A percentile compares a stretch with the other conserved stretches of the same genome.
phyloP scores from a whole-genome alignment of 2,113 vertebrate species.

The Rhombomys opimus region DNA sequence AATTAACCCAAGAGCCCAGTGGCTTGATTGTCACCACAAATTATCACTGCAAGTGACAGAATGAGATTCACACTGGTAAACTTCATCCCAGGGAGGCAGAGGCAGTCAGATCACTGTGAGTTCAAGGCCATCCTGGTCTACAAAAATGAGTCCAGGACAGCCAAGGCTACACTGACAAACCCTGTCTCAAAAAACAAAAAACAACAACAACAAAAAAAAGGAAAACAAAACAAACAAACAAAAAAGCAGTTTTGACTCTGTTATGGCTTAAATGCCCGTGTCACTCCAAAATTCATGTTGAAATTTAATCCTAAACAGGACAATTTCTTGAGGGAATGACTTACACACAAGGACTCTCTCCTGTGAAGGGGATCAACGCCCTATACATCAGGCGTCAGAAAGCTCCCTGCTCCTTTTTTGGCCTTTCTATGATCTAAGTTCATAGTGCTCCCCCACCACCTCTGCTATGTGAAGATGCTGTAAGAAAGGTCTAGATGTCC shows the following conservation, averaged over 20 bases:
- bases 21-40: neutral
- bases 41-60: neutral
- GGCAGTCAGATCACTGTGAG: no score
- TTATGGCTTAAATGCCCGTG: neutral
- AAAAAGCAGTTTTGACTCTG: neutral
- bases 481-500: neutral
- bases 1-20: neutral
- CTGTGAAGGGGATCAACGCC: neutral
- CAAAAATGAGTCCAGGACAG: no score
- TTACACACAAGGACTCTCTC: neutral
- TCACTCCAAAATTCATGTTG: neutral
- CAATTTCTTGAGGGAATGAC: neutral
- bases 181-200: no score
- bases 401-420: no score
- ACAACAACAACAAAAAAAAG: no score
- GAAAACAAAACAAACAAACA: no score
- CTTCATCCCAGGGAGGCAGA: neutral
- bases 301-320: neutral
- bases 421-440: neutral
- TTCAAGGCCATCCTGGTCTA: no score
- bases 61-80: neutral
- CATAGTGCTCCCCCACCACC: neutral
- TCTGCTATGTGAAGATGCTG: neutral
- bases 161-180: no score
- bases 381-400: neutral